Conservation (phyloP, 2,797 vertebrate species). For the Tragopan temminckii region DNA sequence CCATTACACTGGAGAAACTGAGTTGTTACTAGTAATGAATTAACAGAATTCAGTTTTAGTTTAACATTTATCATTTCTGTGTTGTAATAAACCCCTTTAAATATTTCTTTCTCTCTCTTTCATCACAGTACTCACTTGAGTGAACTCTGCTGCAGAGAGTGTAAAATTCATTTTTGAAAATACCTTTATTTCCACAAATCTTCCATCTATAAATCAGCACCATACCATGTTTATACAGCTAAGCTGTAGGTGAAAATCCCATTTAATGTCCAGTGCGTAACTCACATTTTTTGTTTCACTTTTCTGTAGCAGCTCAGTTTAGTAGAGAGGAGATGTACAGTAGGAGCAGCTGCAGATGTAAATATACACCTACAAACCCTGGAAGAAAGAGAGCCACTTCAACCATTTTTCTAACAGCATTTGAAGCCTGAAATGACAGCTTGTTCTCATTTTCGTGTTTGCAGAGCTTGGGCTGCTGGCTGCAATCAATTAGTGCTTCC, state of each 20-base stretch:
- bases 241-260: neutral
- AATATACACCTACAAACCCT: neutral
- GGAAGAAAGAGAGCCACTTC: neutral
- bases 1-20: neutral
- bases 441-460: neutral
- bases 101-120: neutral
- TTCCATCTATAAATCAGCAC: neutral
- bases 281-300: neutral
- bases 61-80: neutral
- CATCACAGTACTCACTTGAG: neutral
- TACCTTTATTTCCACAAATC: neutral
- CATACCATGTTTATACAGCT: neutral
- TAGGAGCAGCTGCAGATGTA: neutral
- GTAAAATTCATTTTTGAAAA: neutral
- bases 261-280: neutral
- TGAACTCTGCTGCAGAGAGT: neutral
- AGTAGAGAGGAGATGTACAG: neutral
- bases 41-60: neutral
- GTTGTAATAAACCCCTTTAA: neutral
- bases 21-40: neutral
- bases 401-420: neutral
- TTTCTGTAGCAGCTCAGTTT: neutral
- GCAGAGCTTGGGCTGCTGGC: neutral
- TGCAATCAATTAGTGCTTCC: conserved; percentile 12
- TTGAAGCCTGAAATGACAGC: conserved; percentile 15